A percentile compares a stretch with the other conserved stretches of the same genome.
These are phyloP conservation scores for Halcyon smyrnensis DNA, from an alignment of 2,797 vertebrate species.

Conservation along the genomic window DNA sequence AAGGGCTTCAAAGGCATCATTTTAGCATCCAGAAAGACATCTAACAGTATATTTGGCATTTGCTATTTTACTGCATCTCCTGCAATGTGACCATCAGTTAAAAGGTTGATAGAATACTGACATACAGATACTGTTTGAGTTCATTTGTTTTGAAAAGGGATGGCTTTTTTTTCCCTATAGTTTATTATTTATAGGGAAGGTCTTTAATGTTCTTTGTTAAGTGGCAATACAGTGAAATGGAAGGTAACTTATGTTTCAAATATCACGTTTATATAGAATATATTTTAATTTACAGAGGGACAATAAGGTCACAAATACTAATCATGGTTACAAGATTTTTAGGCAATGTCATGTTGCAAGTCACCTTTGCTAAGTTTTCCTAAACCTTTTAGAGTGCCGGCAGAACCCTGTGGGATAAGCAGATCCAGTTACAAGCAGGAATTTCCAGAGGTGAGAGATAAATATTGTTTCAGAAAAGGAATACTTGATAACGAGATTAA, in stretches of 20 bases:
- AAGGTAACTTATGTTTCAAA: not conserved
- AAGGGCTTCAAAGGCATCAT: not conserved
- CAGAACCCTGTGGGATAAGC: not conserved
- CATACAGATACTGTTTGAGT: not conserved
- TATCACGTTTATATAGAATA: not conserved
- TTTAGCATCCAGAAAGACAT: not conserved
- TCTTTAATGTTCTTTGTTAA: not conserved
- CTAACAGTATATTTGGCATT: not conserved
- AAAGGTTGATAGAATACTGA: not conserved
- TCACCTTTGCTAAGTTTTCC: not conserved
- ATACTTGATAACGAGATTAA: not conserved
- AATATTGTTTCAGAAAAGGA: not conserved
- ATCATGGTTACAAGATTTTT: not conserved
- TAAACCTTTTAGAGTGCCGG: not conserved
- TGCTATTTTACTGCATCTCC: not conserved
- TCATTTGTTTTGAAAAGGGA: not conserved
- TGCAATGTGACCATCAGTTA: not conserved
- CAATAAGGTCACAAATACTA: not conserved
- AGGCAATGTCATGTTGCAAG: not conserved
- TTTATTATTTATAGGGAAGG: not conserved
- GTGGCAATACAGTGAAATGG: not conserved
- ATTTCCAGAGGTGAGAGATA: not conserved
- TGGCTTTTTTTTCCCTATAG: accelerated
- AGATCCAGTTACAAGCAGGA: not conserved
- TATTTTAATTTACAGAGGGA: not conserved